Evolutionary conservation across 37 sponge, comb jelly and placozoan species (phyloP), one percentile per base, ranked within the genome.

Genomic region (Cliona cf. orientalis): DNA sequence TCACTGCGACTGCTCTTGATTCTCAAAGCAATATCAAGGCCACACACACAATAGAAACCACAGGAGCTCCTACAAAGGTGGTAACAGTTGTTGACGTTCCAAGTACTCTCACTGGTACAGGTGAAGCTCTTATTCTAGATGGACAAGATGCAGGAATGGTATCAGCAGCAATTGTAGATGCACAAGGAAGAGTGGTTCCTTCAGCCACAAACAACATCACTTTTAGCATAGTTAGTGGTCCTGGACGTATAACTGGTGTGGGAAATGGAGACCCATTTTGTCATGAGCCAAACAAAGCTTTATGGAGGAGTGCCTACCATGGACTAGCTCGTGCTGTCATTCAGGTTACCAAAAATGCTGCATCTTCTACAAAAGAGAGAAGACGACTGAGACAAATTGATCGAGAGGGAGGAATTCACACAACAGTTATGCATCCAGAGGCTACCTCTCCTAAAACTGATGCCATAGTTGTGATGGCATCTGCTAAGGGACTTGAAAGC

Each of bases 251-350:
- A n/a, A 80, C 80, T 19, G 88, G 88, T 32, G 88, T 87, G 23
- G 88, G 88, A 1, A 87, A 87, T 71, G 88, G 88, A n/a, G 58
- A 87, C 37, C 88, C 88, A 34, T 6, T 77, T 3, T 87, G 88
- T 44, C 88, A 87, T 49, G 88, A 87, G 75, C 81, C 88, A 21
- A 87, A 87, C 61, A 55, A 80, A 31, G 88, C 82, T n/a, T 32
- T 82, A 41, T 87, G 81, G 81, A 60, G 88, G 61, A 87, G 82
- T 87, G 88, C 88, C 41, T 87, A 87, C 62, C 88, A 87, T 70
- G 88, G 88, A 19, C 43, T 87, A 39, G 88, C 75, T 66, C 81
- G 88, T n/a, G 88, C 58, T 3, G 49, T 87, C 5, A 42, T 87
- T 42, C 88, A 87, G 64, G 81, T 80, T 55, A 80, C 81, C 29